Evolutionary conservation across 2,113 vertebrate species (phyloP), one percentile per base, ranked within the genome.

Genomic region (Sylvia atricapilla): DNA sequence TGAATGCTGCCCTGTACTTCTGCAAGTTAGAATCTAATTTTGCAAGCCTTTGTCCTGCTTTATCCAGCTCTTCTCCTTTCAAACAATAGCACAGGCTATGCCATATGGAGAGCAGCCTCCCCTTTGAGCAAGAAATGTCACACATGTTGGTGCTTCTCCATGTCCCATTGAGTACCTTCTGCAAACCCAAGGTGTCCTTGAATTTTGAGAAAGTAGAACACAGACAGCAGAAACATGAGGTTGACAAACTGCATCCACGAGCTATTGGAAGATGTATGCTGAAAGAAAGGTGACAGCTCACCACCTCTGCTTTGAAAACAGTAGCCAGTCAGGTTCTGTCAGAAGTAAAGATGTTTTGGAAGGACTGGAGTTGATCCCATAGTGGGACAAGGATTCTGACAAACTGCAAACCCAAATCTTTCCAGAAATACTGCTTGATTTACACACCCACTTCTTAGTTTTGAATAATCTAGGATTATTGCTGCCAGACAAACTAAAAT

Each of bases 401-500:
- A 90, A 91, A 91, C 23, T 67, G 69, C 50, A 76, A 90, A 93
- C 31, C 35, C 35, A 94, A 80, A 31, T 60, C 17, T 84, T 75
- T 75, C 27, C 87, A 72, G 74, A 87, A 95, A 94, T 78, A 52
- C 52, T 60, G 39, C 50, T 53, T 86, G 91, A 78, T 92, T 75
- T 86, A 84, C 41, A 92, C 89, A 84, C 91, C 89, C 94, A 91
- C 94, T 90, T 79, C 62, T 81, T 91, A 82, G 66, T 79, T 90
- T 89, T 84, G 79, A 93, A 97, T 89, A 90, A 95, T 91, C 82
- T 55, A 84, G 50, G 75, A 69, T 94, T 92, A 64, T 90, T 79
- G 67, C 66, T 91, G 85, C 59, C 77, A 95, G 88, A 90, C 78
- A 76, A 94, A 80, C 90, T 94, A 93, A 95, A 86, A 87, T 90